Percentiles rank a stretch among this genome's conserved stretches.
These are phyloP conservation scores for Glareola pratincola DNA, from an alignment of 2,113 vertebrate species.

Conservation along the genomic window DNA sequence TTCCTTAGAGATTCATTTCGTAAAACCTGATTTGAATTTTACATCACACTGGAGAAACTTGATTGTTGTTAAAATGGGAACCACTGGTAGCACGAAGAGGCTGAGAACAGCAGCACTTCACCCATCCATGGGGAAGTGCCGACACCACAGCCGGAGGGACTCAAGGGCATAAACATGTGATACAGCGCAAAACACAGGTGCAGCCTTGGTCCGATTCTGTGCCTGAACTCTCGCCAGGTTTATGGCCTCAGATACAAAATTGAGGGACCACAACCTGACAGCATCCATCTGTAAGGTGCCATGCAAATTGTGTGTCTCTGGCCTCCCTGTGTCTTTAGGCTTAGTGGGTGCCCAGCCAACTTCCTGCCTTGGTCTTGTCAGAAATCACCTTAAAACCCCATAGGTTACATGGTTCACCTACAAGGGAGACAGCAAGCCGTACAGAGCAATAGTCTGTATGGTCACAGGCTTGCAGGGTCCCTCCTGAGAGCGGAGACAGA, in stretches of 20 bases:
- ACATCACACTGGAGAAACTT: not conserved
- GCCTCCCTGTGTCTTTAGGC: not conserved
- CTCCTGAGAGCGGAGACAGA: not conserved
- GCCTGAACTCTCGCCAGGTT: not conserved
- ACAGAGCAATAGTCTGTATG: not conserved
- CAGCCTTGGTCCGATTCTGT: not conserved
- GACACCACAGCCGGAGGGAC: not conserved
- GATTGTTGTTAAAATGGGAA: not conserved
- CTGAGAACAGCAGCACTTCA: not conserved
- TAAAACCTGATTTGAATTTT: constrained; percentile 63
- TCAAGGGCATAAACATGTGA: not conserved
- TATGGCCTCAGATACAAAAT: not conserved
- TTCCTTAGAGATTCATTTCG: constrained; percentile 48
- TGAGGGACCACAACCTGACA: not conserved
- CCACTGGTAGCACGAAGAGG: not conserved
- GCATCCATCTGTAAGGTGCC: not conserved
- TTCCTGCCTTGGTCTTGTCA: not conserved
- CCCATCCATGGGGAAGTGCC: accelerated
- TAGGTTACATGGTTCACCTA: not conserved
- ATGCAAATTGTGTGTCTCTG: not conserved
- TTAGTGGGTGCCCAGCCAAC: not conserved
- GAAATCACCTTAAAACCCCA: not conserved
- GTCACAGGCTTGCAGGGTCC: not conserved
- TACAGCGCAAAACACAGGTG: not conserved
- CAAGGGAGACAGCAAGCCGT: not conserved